phyloP scores from a whole-genome alignment of 2,113 vertebrate genomes.

The Neodontobutis hainanensis region DNA sequence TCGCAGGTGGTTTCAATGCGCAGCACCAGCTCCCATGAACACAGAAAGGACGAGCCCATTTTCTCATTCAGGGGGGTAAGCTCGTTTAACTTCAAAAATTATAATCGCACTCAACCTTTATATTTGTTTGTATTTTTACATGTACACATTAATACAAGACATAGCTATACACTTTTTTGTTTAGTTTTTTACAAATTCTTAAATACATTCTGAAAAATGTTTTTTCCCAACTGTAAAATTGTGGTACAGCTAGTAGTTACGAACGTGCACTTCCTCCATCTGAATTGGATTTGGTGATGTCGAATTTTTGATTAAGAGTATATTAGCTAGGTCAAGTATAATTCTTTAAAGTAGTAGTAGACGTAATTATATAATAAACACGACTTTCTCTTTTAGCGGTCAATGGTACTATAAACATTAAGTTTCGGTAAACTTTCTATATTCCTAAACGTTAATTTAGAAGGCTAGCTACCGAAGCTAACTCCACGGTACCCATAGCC shows the following conservation, averaged over 20 bases:
- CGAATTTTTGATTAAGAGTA: constrained; percentile 57
- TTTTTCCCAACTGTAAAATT: neutral
- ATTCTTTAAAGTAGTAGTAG: neutral
- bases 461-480: constrained; percentile 62
- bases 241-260: constrained; percentile 55
- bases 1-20: constrained; percentile 24
- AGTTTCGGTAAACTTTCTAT: constrained; percentile 13
- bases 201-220: too few relatives aligned
- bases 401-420: neutral
- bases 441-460: constrained; percentile 13
- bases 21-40: constrained; percentile 40
- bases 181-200: neutral
- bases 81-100: neutral
- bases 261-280: constrained; percentile 68
- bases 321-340: constrained; percentile 1
- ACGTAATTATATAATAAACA: neutral
- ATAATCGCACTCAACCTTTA: neutral
- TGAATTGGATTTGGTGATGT: constrained; percentile 44
- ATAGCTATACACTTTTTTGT: neutral
- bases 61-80: neutral
- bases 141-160: neutral
- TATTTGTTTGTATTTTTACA: neutral
- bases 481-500: constrained; percentile 13
- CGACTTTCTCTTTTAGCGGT: neutral
- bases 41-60: constrained; percentile 40